Conservation (phyloP, 1,140 invertebrate genomes). For the Pristionchus pacificus region DNA sequence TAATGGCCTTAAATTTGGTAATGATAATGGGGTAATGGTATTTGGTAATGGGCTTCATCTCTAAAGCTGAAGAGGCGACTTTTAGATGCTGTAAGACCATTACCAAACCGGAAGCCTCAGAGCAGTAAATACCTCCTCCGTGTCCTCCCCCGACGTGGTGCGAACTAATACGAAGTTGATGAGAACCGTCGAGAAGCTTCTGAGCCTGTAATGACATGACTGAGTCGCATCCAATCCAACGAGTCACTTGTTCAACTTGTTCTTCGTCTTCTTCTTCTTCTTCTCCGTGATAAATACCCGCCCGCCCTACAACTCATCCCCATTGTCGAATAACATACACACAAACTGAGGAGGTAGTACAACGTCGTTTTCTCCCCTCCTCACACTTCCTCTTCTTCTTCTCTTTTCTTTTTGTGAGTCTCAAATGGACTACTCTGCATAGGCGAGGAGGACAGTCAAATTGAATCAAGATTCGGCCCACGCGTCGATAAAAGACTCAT, state of each 20-base stretch:
- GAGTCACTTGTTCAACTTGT: not conserved
- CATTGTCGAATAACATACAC: not conserved
- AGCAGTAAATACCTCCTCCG: conserved; percentile 42
- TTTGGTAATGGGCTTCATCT: no score
- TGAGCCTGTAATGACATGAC: conserved; percentile 44
- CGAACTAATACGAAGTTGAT: conserved; percentile 54
- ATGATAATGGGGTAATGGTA: no score
- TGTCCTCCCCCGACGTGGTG: conserved; percentile 55
- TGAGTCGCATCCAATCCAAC: no score
- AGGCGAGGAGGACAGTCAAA: no score
- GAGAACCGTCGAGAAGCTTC: conserved; percentile 57
- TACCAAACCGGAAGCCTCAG: no score
- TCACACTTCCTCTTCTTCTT: not conserved
- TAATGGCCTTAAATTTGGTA: no score
- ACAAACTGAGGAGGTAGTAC: not conserved
- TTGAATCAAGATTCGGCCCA: conserved; percentile 1
- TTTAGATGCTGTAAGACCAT: no score
- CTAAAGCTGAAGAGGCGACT: no score
- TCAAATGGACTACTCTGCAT: conserved; percentile 17
- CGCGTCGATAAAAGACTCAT: not conserved
- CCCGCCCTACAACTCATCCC: not conserved
- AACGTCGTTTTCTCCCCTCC: conserved; percentile 9
- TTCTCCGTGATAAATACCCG: not conserved
- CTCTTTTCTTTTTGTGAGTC: conserved; percentile 6
- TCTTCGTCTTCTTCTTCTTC: not conserved